Conservation (phyloP, 2,888 invertebrate genomes). For the Pyrrhia umbra region DNA sequence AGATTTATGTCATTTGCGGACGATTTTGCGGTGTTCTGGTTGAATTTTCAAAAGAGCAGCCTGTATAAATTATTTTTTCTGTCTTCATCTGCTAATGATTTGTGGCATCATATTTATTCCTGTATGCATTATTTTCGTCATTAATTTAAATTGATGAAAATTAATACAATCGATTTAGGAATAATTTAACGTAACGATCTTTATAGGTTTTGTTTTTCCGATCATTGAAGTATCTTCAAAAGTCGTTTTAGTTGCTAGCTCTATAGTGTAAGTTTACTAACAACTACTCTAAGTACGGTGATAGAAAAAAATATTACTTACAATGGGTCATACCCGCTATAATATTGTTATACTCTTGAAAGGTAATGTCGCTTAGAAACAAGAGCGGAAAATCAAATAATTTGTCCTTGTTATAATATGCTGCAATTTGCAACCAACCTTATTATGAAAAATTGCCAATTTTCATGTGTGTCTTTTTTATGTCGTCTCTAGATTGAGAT, state of each 20-base stretch:
- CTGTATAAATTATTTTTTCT: too few species aligned
- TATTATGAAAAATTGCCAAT: conserved; percentile 89
- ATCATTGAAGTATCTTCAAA: conserved; percentile 1
- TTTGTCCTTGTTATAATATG: conserved; percentile 68
- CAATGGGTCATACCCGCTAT: conserved; percentile 36
- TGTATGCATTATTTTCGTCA: background rate
- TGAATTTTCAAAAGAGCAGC: conserved; percentile 17
- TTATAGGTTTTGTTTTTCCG: too few species aligned
- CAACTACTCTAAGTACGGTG: conserved; percentile 31
- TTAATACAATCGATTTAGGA: too few species aligned
- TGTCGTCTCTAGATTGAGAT: conserved; percentile 85
- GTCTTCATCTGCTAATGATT: too few species aligned
- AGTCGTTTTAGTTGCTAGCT: background rate
- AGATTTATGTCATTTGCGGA: conserved; percentile 45
- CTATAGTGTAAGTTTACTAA: conserved; percentile 20
- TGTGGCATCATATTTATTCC: background rate
- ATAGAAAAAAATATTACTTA: conserved; percentile 46
- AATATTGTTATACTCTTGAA: conserved; percentile 30
- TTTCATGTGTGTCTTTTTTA: conserved; percentile 87
- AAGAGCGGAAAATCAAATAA: conserved; percentile 62
- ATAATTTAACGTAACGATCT: too few species aligned
- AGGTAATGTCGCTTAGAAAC: conserved; percentile 26
- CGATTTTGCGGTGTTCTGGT: conserved; percentile 25
- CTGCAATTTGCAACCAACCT: conserved; percentile 74
- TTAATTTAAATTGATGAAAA: too few species aligned